phyloP scores from a whole-genome alignment of 2,113 vertebrate genomes.

The Suricata suricatta region DNA sequence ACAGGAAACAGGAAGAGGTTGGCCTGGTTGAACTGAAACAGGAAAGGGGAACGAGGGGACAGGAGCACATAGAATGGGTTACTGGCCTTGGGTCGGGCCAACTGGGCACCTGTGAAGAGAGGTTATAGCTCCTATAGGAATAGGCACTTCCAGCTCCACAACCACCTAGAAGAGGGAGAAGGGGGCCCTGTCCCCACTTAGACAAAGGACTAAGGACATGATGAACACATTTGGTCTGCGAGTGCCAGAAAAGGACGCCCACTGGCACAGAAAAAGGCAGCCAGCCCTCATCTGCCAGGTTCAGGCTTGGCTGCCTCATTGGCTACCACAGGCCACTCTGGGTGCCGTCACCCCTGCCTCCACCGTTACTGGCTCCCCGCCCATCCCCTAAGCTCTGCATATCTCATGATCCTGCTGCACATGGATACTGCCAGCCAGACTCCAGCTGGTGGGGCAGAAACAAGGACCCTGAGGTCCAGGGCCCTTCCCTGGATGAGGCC shows the following conservation, averaged over 20 bases:
- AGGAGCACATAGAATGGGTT: neutral
- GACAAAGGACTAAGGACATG: conserved; percentile 44
- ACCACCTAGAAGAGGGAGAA: neutral
- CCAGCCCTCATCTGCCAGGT: neutral
- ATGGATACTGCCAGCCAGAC: neutral
- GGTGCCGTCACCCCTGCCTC: neutral
- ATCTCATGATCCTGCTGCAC: neutral
- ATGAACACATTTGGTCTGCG: conserved; percentile 57
- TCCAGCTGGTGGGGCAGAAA: neutral
- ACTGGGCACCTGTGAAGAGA: neutral
- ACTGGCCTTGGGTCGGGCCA: neutral
- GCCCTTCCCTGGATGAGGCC: neutral
- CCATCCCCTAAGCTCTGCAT: neutral
- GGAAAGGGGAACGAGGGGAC: neutral
- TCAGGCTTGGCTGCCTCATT: neutral
- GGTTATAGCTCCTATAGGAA: neutral
- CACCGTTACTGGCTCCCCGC: neutral
- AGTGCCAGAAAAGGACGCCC: neutral
- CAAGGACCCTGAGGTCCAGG: neutral
- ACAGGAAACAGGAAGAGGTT: neutral
- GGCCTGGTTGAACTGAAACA: neutral
- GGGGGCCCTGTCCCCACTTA: neutral
- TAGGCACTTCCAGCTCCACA: neutral
- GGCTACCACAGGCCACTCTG: neutral
- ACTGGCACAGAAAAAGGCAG: neutral